These are phyloP conservation scores for Mustela nigripes DNA, from an alignment of 2,113 vertebrate genomes.

Conservation along the genomic window DNA sequence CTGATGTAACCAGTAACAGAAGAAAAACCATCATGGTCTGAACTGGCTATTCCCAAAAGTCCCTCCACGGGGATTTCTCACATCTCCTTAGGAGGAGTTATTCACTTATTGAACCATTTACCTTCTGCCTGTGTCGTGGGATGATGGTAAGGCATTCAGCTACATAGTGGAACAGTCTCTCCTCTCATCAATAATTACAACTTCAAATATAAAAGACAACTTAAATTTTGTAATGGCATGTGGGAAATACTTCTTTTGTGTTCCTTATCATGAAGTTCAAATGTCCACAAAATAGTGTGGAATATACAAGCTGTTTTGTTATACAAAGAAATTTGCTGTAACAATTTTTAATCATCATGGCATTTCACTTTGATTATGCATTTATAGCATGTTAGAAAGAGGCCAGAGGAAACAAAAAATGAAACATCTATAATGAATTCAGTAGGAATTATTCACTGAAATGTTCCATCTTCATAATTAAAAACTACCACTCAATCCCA, in stretches of 20 bases:
- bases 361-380: slow-evolving; percentile 6
- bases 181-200: background rate
- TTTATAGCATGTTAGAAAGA: slow-evolving; percentile 30
- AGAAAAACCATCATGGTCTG: background rate
- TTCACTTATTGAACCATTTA: background rate
- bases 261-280: slow-evolving; percentile 14
- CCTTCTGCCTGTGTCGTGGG: background rate
- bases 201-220: slow-evolving; percentile 12
- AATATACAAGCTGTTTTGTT: background rate
- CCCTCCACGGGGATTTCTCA: background rate
- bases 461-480: slow-evolving; percentile 29
- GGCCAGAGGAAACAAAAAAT: background rate
- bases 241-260: slow-evolving; percentile 6
- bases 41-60: background rate
- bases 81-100: background rate
- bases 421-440: background rate
- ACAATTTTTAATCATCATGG: background rate
- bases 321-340: slow-evolving; percentile 6
- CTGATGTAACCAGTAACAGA: background rate
- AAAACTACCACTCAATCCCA: slow-evolving; percentile 43
- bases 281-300: background rate
- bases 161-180: background rate
- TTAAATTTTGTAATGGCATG: background rate
- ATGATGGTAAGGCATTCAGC: background rate
- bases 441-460: slow-evolving; percentile 53